phyloP scores from a whole-genome alignment of 2,888 invertebrate genomes.

The Petrophora chlorosata region DNA sequence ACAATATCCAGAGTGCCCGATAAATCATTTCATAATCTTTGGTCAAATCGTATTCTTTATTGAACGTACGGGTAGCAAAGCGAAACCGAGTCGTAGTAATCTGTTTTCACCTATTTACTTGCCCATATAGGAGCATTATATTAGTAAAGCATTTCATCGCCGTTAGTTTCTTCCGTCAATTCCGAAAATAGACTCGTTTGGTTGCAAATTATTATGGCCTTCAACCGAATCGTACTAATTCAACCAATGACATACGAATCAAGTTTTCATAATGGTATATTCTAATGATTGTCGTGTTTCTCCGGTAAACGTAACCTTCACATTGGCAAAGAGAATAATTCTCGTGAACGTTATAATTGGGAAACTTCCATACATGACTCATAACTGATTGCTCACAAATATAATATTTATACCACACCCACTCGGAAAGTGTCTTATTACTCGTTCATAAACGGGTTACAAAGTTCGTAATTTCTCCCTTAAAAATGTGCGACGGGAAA shows the following conservation, averaged over 20 bases:
- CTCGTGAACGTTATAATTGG: slow-evolving; percentile 12
- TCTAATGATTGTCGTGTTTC: not conserved
- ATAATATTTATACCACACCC: too few relatives aligned
- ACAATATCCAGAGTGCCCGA: too few relatives aligned
- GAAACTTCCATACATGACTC: slow-evolving; percentile 8
- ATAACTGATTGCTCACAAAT: not conserved
- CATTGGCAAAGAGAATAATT: slow-evolving; percentile 7
- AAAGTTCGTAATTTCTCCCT: too few relatives aligned
- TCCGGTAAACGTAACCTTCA: slow-evolving; percentile 7
- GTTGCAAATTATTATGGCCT: slow-evolving; percentile 21
- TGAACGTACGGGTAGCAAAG: too few relatives aligned
- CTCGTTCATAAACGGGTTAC: too few relatives aligned
- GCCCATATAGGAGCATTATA: too few relatives aligned
- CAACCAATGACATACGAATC: slow-evolving; percentile 2
- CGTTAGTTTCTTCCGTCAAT: slow-evolving; percentile 2
- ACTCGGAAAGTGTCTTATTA: too few relatives aligned
- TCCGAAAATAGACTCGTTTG: slow-evolving; percentile 3
- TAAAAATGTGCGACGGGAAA: too few relatives aligned
- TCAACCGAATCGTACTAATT: slow-evolving; percentile 12
- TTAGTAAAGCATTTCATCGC: not conserved
- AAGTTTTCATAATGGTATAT: not conserved
- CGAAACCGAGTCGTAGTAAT: too few relatives aligned
- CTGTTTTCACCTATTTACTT: too few relatives aligned
- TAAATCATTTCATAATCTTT: too few relatives aligned
- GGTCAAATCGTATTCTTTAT: too few relatives aligned